Evolutionary conservation across 1,140 invertebrate genomes (phyloP).

Genomic region (Elysia chlorotica): DNA sequence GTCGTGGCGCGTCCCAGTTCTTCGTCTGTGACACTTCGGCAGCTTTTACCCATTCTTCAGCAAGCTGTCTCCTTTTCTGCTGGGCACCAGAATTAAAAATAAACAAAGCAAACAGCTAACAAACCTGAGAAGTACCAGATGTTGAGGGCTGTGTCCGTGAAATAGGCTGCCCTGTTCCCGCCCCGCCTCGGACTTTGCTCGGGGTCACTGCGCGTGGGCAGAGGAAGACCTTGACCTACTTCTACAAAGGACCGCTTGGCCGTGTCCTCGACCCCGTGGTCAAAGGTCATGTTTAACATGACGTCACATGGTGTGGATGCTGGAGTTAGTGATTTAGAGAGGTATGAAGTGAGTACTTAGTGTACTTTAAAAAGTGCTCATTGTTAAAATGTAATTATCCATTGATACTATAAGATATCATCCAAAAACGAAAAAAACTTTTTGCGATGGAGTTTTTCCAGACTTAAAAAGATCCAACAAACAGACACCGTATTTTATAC

Average conservation of each 20-base stretch:
- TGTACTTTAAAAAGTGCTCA: neutral
- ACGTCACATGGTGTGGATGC: constrained; percentile 31
- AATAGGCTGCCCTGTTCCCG: constrained; percentile 27
- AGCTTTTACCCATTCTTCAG: too few relatives aligned
- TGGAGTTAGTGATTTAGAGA: constrained; percentile 12
- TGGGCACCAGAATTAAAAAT: too few relatives aligned
- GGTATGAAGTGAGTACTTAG: neutral
- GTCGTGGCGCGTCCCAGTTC: too few relatives aligned
- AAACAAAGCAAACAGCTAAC: too few relatives aligned
- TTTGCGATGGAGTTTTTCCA: neutral
- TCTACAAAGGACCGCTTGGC: constrained; percentile 33
- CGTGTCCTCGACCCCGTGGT: constrained; percentile 28
- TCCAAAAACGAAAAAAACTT: neutral
- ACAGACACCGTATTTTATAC: too few relatives aligned
- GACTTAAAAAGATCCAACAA: neutral
- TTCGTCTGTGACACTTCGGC: too few relatives aligned
- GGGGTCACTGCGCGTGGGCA: constrained; percentile 8
- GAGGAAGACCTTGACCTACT: neutral
- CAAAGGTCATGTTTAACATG: constrained; percentile 39
- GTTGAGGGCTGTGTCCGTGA: constrained; percentile 23
- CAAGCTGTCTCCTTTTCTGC: too few relatives aligned
- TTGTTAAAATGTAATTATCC: neutral
- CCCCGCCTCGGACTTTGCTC: neutral
- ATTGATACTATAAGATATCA: neutral
- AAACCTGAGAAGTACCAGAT: constrained; percentile 36